phyloP scores from a whole-genome alignment of 2,797 vertebrate genomes.

The Myiotriccus ornatus region DNA sequence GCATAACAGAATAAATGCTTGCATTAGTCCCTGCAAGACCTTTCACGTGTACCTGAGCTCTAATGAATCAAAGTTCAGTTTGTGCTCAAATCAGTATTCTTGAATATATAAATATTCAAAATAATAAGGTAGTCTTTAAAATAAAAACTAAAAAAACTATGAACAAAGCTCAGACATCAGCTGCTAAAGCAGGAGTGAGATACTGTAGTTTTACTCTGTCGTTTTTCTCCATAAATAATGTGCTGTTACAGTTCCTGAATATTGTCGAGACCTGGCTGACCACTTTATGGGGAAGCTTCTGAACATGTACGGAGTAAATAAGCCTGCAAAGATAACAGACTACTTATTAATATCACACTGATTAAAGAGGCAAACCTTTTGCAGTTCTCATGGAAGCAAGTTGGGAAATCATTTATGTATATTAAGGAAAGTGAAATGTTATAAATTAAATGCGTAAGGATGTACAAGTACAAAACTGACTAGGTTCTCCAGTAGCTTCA shows the following conservation, averaged over 20 bases:
- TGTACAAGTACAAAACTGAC: background rate
- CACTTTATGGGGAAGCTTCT: background rate
- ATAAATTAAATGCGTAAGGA: no score
- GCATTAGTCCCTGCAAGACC: background rate
- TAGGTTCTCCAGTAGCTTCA: background rate
- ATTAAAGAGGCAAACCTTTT: background rate
- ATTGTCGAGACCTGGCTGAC: background rate
- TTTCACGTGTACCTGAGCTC: background rate
- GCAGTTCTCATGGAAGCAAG: background rate
- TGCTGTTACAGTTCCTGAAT: background rate
- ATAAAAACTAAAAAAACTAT: background rate
- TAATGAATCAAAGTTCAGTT: background rate
- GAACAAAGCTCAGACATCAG: background rate
- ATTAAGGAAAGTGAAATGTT: background rate
- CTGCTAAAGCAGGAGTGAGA: background rate
- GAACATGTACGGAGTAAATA: background rate
- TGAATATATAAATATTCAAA: background rate
- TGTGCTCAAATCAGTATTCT: background rate
- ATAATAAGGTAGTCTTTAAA: background rate
- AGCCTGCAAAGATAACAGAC: background rate
- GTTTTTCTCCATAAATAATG: background rate
- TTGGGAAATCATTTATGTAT: background rate
- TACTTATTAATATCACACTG: background rate
- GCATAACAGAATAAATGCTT: background rate
- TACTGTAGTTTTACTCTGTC: background rate